Percentiles rank a stretch among this genome's conserved stretches.
Conservation (phyloP, 2,113 vertebrate genomes). For the Sinocyclocheilus anophthalmus region DNA sequence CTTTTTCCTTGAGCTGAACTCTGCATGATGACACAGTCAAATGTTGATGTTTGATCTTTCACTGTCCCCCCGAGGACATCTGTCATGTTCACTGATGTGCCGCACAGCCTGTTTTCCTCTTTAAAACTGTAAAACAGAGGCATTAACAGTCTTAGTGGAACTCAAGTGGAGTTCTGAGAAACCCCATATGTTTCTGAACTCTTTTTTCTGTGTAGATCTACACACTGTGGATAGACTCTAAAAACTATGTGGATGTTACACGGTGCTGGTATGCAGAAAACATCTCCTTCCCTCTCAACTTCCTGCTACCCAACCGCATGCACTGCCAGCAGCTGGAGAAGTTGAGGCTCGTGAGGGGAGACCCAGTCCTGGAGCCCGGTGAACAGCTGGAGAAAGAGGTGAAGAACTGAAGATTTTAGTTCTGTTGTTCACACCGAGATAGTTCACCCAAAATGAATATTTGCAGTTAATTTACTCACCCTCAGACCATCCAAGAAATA, state of each 20-base stretch:
- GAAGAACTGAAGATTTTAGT: background rate
- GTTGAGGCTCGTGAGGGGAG: constrained; percentile 83
- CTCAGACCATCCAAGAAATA: too few relatives aligned
- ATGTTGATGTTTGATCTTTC: background rate
- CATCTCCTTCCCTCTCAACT: constrained; percentile 90
- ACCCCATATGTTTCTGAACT: background rate
- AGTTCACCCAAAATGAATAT: too few relatives aligned
- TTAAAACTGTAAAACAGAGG: background rate
- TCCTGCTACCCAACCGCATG: constrained; percentile 89
- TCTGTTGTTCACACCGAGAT: background rate
- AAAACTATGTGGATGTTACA: constrained; percentile 93
- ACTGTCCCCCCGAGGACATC: constrained; percentile 10
- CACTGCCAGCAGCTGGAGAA: constrained; percentile 80
- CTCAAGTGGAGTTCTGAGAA: background rate
- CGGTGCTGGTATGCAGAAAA: constrained; percentile 89
- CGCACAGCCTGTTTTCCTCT: background rate
- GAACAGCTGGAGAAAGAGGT: constrained; percentile 73
- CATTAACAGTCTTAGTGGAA: background rate
- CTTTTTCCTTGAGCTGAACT: background rate
- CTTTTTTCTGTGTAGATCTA: constrained; percentile 78
- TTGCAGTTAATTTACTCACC: too few relatives aligned
- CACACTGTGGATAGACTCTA: constrained; percentile 86
- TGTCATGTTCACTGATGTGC: background rate
- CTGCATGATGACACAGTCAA: background rate
- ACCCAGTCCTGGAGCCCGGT: constrained; percentile 76